These are phyloP conservation scores for Otus sunia DNA, from an alignment of 2,113 vertebrate species.

Conservation along the genomic window DNA sequence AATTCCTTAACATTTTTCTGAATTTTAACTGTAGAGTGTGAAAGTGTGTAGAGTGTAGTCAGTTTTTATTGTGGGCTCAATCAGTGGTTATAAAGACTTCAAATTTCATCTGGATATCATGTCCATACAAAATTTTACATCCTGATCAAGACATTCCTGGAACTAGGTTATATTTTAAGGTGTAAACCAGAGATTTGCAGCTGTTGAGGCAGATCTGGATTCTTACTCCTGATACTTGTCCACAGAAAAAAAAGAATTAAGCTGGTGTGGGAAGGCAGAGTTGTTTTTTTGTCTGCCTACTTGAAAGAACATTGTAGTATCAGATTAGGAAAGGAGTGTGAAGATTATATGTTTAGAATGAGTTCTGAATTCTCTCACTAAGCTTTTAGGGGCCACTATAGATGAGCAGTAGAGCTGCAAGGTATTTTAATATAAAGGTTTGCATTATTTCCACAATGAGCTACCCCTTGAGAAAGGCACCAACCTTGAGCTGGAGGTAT, in stretches of 20 bases:
- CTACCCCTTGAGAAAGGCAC: not conserved
- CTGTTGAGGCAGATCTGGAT: not conserved
- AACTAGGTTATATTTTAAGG: not conserved
- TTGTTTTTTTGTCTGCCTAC: not conserved
- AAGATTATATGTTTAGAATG: not conserved
- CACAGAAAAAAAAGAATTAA: not conserved
- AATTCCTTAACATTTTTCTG: not conserved
- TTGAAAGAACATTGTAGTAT: not conserved
- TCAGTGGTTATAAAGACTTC: not conserved
- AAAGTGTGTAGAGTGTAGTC: too few species aligned
- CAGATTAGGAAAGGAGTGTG: not conserved
- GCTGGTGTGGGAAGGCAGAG: not conserved
- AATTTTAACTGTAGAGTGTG: not conserved
- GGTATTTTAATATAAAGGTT: not conserved
- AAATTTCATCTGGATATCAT: not conserved
- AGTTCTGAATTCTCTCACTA: not conserved
- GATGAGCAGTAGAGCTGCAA: not conserved
- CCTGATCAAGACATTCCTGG: not conserved
- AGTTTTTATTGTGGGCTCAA: not conserved
- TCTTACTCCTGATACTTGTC: not conserved
- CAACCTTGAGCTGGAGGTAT: not conserved
- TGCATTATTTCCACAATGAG: not conserved
- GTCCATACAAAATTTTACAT: not conserved
- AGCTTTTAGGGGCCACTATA: not conserved
- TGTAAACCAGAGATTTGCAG: not conserved